Evolutionary conservation across 2,888 invertebrate species (phyloP), one percentile per base, ranked within the genome.

Genomic region (Nematopogon swammerdamellus): DNA sequence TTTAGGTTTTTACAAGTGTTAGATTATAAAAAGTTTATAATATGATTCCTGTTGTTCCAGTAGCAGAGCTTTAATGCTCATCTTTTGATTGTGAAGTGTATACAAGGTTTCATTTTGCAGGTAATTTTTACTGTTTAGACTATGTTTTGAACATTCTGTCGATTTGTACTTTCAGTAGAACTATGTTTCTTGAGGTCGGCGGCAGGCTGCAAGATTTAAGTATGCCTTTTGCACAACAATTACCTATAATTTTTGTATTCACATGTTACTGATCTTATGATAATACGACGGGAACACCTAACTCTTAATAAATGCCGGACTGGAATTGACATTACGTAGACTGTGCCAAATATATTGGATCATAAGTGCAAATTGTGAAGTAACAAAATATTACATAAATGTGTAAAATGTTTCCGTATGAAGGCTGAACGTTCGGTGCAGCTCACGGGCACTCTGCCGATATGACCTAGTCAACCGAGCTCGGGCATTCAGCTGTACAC

Each of bases 381-480:
- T 36, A 3, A 36, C 4, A 14, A 14, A 14, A 45, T 51, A 29
- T 46, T 51, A 18, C 43, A 49, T 14, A 51, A 51, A 47, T 49
- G 51, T 45, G 16, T 51, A 30, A 36, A 17, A 49, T 36, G 36
- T 14, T 36, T 36, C 11, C 8, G 36, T 14, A 8, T 6, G 2
- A 47, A 45, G 18, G 49, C 20, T 10, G 11, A 36, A 19, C 18
- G 19, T 19, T 16, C 48, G 18, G 3, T 47, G 19, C 49, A 51
- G 20, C 42, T 51, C 11, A 51, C 49, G 51, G 51, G 44, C 1
- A 19, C 36, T 2, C 25, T 51, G 16, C 51, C 49, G 3, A n/a
- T 18, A 44, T 11, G 49, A 51, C 6, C 19, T 49, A 10, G 42
- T 49, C 8, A 44, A 25, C 16, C 49, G 20, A 8, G 49, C 44